A percentile compares a stretch with the other conserved stretches of the same genome.
Evolutionary conservation across 2,888 invertebrate genomes (phyloP).

Genomic region (Rotaria magnacalcarata): DNA sequence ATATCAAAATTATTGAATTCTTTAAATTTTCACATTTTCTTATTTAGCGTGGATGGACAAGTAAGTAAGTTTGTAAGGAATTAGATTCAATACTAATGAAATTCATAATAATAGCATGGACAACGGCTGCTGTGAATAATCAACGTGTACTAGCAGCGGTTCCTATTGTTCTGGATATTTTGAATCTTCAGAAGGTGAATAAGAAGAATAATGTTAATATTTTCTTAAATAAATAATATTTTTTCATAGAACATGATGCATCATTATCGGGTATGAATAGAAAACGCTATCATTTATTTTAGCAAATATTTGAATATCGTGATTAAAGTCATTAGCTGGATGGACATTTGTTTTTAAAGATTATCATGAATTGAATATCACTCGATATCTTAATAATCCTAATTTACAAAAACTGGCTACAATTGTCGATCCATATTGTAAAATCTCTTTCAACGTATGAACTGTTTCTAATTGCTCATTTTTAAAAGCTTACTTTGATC

Average conservation of each 20-base stretch:
- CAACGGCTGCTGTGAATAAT: conserved; percentile 50
- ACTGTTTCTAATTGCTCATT: background rate
- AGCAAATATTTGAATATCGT: conserved; percentile 50
- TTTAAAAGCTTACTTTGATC: conserved; percentile 51
- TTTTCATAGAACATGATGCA: background rate
- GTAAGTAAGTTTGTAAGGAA: background rate
- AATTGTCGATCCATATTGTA: conserved; percentile 51
- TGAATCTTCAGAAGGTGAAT: conserved; percentile 50
- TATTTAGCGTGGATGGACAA: conserved; percentile 47
- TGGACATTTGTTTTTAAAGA: conserved; percentile 54
- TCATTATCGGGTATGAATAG: background rate
- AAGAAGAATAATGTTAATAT: background rate
- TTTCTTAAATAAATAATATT: background rate
- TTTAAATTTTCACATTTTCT: background rate
- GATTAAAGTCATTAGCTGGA: conserved; percentile 51
- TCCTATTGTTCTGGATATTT: conserved; percentile 54
- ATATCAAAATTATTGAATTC: background rate
- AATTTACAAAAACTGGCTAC: conserved; percentile 48
- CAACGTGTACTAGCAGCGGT: conserved; percentile 51
- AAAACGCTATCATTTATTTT: background rate
- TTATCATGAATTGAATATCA: conserved; percentile 52
- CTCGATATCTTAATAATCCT: conserved; percentile 50
- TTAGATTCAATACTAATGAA: background rate
- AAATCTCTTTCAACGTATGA: background rate
- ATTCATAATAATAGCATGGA: background rate